A percentile compares a stretch with the other conserved stretches of the same genome.
phyloP scores from a whole-genome alignment of 1,140 invertebrate species.

The Bombus waltoni region DNA sequence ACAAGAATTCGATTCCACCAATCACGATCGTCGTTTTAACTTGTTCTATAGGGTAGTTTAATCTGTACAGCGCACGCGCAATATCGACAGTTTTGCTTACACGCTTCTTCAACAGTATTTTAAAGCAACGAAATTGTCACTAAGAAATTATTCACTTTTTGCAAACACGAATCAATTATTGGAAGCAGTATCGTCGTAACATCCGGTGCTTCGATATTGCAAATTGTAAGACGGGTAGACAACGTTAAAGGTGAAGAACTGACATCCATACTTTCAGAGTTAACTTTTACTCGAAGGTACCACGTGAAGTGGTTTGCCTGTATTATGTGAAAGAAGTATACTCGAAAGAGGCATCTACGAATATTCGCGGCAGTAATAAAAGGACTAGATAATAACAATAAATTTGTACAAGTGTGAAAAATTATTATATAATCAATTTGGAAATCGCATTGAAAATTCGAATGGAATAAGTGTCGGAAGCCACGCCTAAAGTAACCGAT shows the following conservation, averaged over 20 bases:
- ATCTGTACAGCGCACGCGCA: neutral
- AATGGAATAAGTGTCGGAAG: neutral
- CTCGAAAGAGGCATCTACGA: neutral
- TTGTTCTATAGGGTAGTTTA: neutral
- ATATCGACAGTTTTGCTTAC: neutral
- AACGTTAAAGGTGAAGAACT: neutral
- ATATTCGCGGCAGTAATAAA: neutral
- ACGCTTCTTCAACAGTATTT: neutral
- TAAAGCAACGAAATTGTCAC: neutral
- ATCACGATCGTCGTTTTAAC: neutral
- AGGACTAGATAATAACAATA: neutral
- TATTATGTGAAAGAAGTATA: constrained; percentile 1
- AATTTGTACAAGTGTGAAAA: neutral
- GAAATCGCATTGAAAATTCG: neutral
- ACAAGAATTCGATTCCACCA: neutral
- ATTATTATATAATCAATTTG: neutral
- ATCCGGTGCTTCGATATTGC: neutral
- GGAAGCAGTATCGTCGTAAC: too few relatives aligned
- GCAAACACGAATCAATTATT: neutral
- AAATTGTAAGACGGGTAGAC: neutral
- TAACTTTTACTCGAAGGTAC: neutral
- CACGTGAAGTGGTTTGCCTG: constrained; percentile 1
- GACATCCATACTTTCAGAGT: neutral
- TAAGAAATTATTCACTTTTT: neutral
- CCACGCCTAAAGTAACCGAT: constrained; percentile 16